Evolutionary conservation across 2,797 vertebrate genomes (phyloP).

Genomic region (Phataginus tricuspis): DNA sequence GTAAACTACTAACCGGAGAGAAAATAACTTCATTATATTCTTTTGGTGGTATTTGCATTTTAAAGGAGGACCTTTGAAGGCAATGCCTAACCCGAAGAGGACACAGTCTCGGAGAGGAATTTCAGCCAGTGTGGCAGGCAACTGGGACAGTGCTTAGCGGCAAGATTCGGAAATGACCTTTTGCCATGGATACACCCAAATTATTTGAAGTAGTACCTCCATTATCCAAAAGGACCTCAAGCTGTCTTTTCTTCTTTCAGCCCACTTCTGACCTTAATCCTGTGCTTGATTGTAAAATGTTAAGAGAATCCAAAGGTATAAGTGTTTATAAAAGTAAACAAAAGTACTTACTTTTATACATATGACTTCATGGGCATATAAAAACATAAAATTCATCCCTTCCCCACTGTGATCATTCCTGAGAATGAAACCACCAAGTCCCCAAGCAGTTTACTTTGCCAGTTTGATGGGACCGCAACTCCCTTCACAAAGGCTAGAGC

Average conservation of each 20-base stretch:
- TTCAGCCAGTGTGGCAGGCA: neutral
- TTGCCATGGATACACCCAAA: neutral
- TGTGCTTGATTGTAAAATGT: neutral
- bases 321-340: neutral
- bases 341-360: neutral
- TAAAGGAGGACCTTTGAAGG: neutral
- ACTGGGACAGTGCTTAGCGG: neutral
- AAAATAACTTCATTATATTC: neutral
- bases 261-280: neutral
- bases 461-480: neutral
- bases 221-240: neutral
- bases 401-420: neutral
- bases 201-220: neutral
- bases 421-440: neutral
- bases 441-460: neutral
- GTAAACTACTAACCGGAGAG: neutral
- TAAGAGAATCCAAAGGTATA: conserved; percentile 36
- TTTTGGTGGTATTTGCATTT: conserved; percentile 1
- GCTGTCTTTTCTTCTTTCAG: neutral
- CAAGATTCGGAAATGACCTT: neutral
- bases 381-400: conserved; percentile 10
- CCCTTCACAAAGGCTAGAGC: neutral
- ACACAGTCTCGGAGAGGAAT: neutral
- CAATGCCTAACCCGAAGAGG: neutral
- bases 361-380: neutral